Evolutionary conservation across 2,797 vertebrate species (phyloP).

Genomic region (Hypotaenidia philippensis): DNA sequence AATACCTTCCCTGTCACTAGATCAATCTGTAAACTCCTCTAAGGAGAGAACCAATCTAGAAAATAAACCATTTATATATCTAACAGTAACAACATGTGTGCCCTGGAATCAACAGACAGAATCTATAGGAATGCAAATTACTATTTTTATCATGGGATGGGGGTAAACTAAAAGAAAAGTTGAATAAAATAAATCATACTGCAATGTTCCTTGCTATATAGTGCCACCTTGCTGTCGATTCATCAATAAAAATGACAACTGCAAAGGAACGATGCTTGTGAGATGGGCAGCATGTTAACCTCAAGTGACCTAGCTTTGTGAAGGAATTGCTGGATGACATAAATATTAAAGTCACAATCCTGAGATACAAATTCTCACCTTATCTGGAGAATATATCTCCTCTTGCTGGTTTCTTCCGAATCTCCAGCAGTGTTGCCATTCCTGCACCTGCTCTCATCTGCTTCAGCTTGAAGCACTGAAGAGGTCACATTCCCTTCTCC

Average conservation of each 20-base stretch:
- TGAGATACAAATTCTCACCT: accelerated
- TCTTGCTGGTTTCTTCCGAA: background rate
- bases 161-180: background rate
- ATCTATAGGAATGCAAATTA: background rate
- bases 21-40: background rate
- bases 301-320: accelerated
- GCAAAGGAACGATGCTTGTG: accelerated
- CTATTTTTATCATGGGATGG: background rate
- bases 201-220: constrained; percentile 8
- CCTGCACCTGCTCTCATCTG: background rate
- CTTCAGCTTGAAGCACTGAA: background rate
- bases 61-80: background rate
- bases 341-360: accelerated
- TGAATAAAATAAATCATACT: background rate
- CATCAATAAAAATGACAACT: background rate
- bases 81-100: accelerated
- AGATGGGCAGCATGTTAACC: accelerated
- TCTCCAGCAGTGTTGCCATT: accelerated
- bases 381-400: background rate
- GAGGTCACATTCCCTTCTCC: background rate
- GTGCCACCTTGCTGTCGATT: constrained; percentile 72
- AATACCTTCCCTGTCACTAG: background rate
- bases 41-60: background rate
- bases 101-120: background rate
- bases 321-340: background rate